Evolutionary conservation across 2,113 vertebrate species (phyloP).

Genomic region (Eleginops maclovinus): DNA sequence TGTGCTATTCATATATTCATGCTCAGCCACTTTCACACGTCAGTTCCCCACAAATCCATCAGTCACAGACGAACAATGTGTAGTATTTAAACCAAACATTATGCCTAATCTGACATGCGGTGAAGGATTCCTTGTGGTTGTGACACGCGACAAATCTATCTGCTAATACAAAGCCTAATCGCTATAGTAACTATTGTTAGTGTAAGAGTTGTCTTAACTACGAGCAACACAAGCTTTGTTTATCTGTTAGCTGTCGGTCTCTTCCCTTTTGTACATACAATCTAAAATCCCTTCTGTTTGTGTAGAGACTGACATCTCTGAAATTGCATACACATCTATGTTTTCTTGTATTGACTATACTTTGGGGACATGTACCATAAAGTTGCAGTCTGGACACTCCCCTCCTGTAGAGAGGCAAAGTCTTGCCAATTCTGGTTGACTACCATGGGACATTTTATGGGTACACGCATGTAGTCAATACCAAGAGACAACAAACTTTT

Average conservation of each 20-base stretch:
- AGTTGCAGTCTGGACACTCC: too few relatives aligned
- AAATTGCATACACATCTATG: constrained; percentile 3
- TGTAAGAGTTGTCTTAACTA: constrained; percentile 47
- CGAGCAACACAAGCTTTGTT: constrained; percentile 35
- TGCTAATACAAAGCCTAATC: constrained; percentile 54
- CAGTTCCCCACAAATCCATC: constrained; percentile 61
- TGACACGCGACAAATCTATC: constrained; percentile 57
- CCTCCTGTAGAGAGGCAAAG: too few relatives aligned
- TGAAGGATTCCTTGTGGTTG: constrained; percentile 27
- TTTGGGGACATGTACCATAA: neutral
- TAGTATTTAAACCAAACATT: constrained; percentile 65
- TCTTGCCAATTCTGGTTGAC: too few relatives aligned
- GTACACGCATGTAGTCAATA: too few relatives aligned
- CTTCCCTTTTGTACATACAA: constrained; percentile 13
- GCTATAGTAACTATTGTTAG: constrained; percentile 57
- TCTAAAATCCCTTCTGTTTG: neutral
- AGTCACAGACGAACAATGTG: constrained; percentile 65
- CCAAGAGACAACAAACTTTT: too few relatives aligned
- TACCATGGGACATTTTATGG: too few relatives aligned
- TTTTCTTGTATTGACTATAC: neutral
- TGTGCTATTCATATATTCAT: constrained; percentile 52
- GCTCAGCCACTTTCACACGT: constrained; percentile 65
- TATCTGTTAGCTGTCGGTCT: constrained; percentile 34
- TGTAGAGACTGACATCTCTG: neutral
- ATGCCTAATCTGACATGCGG: constrained; percentile 53